Evolutionary conservation across 1,140 invertebrate species (phyloP).

Genomic region (Cyphomyrmex costatus): DNA sequence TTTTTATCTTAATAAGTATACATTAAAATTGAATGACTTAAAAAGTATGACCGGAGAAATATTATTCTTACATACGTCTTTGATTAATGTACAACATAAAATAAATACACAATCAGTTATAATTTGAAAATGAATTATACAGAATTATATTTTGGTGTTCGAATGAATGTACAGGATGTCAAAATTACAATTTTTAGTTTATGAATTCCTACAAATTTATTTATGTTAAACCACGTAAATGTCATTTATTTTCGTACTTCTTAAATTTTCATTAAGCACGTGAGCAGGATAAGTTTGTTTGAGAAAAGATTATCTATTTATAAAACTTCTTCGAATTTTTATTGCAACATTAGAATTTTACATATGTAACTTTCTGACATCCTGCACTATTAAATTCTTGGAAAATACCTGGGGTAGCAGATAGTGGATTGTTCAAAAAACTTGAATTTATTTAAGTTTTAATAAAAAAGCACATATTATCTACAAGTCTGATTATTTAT

Average conservation of each 20-base stretch:
- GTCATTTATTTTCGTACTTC: not conserved
- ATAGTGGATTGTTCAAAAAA: constrained; percentile 49
- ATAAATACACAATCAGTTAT: constrained; percentile 3
- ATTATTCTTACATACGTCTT: not conserved
- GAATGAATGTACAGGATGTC: not conserved
- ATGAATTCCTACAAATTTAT: not conserved
- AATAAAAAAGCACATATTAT: constrained; percentile 66
- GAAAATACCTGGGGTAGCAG: not conserved
- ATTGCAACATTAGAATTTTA: not conserved
- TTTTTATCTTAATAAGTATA: not conserved
- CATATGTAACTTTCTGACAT: constrained; percentile 5
- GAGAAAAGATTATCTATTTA: not conserved
- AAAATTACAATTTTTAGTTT: not conserved
- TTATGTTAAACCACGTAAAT: not conserved
- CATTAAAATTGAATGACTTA: constrained; percentile 21
- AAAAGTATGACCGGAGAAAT: not conserved
- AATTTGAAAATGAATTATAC: constrained; percentile 5
- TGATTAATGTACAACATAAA: not conserved
- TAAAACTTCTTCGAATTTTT: not conserved
- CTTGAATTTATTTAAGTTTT: constrained; percentile 63
- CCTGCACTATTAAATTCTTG: constrained; percentile 5
- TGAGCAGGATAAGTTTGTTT: not conserved
- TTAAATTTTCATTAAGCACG: not conserved
- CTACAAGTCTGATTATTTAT: constrained; percentile 64
- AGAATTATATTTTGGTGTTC: constrained; percentile 1